These are phyloP conservation scores for Pseudomyrmex dendroicus DNA, from an alignment of 1,140 invertebrate genomes.

Conservation along the genomic window DNA sequence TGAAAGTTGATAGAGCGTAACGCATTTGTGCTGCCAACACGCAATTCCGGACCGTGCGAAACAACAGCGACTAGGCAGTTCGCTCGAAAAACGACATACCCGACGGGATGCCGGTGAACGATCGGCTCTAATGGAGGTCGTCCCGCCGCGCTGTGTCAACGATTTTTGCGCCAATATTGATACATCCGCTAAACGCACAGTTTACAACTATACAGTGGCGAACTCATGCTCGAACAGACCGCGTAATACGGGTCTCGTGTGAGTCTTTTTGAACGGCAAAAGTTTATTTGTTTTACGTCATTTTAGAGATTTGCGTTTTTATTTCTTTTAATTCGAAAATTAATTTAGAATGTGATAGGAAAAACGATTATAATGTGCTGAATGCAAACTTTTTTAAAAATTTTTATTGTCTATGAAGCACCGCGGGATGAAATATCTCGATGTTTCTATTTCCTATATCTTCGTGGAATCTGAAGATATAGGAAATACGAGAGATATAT, in stretches of 20 bases:
- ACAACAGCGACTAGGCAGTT: slow-evolving; percentile 49
- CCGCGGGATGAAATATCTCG: background rate
- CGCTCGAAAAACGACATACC: slow-evolving; percentile 59
- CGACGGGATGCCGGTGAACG: slow-evolving; percentile 43
- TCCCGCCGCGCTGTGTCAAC: slow-evolving; percentile 29
- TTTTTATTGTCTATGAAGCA: background rate
- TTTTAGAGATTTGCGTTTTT: background rate
- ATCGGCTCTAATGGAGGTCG: slow-evolving; percentile 34
- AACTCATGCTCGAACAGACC: slow-evolving; percentile 11
- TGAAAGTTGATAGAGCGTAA: slow-evolving; percentile 61
- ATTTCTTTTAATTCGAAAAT: background rate
- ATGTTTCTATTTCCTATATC: background rate
- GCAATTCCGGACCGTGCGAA: slow-evolving; percentile 56
- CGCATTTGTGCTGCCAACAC: slow-evolving; percentile 56
- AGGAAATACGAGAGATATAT: background rate
- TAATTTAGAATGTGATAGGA: background rate
- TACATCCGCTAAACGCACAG: slow-evolving; percentile 48
- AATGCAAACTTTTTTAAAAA: background rate
- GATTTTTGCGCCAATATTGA: slow-evolving; percentile 60
- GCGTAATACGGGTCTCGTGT: slow-evolving; percentile 1
- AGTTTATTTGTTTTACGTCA: background rate
- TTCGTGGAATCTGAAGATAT: slow-evolving; percentile 5
- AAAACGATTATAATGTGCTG: too few species aligned
- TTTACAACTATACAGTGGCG: slow-evolving; percentile 21
- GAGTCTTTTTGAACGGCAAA: background rate